Evolutionary conservation across 2,888 invertebrate genomes (phyloP), one percentile per base, ranked within the genome.

Genomic region (Clepsis dumicolana): DNA sequence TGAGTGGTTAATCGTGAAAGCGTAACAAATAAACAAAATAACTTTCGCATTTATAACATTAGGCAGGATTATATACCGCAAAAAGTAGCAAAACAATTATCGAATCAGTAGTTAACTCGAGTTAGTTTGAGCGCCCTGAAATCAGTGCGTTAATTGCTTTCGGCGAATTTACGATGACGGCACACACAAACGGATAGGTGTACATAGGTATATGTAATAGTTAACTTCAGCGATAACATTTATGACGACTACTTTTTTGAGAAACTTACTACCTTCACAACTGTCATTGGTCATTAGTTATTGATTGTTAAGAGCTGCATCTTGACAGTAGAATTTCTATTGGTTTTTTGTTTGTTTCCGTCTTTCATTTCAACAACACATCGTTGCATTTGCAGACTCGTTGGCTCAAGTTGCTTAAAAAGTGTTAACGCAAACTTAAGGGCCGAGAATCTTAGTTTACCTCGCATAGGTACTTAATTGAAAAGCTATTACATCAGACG

Each of bases 121-220:
- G 32, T 3, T 18, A 18, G 18, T 44, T 44, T 12, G 4, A 48
- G 2, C 12, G 12, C 4, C 48, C 21, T 21, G 21, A 48, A 48
- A 48, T 41, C 16, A 21, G 3, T 3, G 21, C 18, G 48, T 10
- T 1, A 8, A 18, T 12, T 21, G 5, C 10, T 48, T 48, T 48
- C 48, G 48, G 48, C 10, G 48, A 48, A 48, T 48, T 48, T 12
- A 10, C 48, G 10, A 21, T 48, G 48, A 48, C 48, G 48, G 48
- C 10, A 48, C 4, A 44, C 29, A 29, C 3, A 29, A 7, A 29
- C 44, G 18, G 18, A 44, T 44, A 2, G 10, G 12, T 21, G 2
- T 12, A 12, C 4, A 12, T 3, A 21, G 8, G 18, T 48, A 2
- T 21, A 18, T n/a, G n/a, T n/a, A n/a, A n/a, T 21, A 48, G 48